Base-by-base conservation (phyloP, 2,113 vertebrate genomes). In the Columbina picui region DNA sequence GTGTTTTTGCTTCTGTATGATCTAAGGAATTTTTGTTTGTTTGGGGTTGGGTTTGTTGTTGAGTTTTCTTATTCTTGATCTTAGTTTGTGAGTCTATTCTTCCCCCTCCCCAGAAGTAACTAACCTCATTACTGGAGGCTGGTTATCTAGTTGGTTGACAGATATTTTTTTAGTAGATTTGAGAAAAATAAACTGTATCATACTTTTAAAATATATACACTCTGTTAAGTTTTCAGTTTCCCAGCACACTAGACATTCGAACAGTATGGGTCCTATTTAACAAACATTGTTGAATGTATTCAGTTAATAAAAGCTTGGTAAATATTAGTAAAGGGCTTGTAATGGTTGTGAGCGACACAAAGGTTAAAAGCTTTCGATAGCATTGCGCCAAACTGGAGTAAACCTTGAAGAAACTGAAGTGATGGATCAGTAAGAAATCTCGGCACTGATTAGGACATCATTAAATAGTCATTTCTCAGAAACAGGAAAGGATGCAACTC, bases 251-350 rank as follows among this genome's bases (percentile, higher is more conserved):
- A n/a, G 60, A 79, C 61, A 78, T 84, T 94, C 50, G 79, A 89
- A 82, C 68, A 93, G 36, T 43, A 83, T 81, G 64, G 67, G 81
- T 85, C 65, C 75, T 85, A 93, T 83, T 96, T 91, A 95, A 67
- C 87, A 96, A 97, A 94, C 79, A 64, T 8, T 87, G 90, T 90
- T 90, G 73, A 84, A 86, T n/a, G 65, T 84, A 90, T 95, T 94
- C 87, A 69, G 81, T 74, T 93, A 93, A 95, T 96, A 96, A 95
- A 96, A 94, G 79, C 87, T 97, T 91, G 36, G 78, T 77, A 97
- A 97, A 97, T 96, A 96, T 96, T 96, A 90, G 95, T 87, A 96
- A 97, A 97, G 74, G 82, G 70, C 73, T 97, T 94, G 89, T 94
- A 96, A 89, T 86, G 34, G 71, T 53, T 96, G 76, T 55, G 92